Conservation (phyloP, 2,888 invertebrate genomes). For the Rhamphomyia laevipes region DNA sequence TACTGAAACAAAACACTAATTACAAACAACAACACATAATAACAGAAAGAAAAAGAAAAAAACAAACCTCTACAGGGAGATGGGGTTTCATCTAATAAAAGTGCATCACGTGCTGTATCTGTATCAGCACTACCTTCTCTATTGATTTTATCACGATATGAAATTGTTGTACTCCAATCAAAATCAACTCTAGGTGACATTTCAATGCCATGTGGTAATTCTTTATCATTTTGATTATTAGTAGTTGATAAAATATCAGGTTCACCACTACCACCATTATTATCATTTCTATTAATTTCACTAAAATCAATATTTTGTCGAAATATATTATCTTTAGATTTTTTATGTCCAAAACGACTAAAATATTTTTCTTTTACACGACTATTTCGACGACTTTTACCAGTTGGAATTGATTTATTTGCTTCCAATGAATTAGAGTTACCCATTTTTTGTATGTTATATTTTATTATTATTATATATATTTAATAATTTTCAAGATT, state of each 20-base stretch:
- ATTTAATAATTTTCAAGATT: too few species aligned
- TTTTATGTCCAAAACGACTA: conserved; percentile 29
- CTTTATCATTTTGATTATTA: neutral
- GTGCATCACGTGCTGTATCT: conserved; percentile 6
- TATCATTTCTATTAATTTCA: neutral
- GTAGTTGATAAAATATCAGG: neutral
- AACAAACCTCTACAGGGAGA: conserved; percentile 8
- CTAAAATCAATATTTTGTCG: neutral
- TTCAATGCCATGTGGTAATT: neutral
- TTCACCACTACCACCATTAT: neutral
- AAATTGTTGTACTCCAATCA: neutral
- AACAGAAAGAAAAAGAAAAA: neutral
- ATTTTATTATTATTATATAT: neutral
- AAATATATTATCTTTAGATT: conserved; percentile 20
- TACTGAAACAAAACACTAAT: too few species aligned
- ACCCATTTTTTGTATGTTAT: neutral
- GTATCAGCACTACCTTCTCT: conserved; percentile 5
- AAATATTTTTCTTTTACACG: conserved; percentile 25
- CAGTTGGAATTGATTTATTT: neutral
- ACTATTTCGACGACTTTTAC: conserved; percentile 23
- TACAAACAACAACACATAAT: neutral
- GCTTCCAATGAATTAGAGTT: neutral
- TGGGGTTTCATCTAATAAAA: conserved; percentile 1
- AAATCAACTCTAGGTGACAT: neutral
- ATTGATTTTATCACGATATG: neutral